Evolutionary conservation across 2,113 vertebrate species (phyloP).

Genomic region (Salvelinus alpinus): DNA sequence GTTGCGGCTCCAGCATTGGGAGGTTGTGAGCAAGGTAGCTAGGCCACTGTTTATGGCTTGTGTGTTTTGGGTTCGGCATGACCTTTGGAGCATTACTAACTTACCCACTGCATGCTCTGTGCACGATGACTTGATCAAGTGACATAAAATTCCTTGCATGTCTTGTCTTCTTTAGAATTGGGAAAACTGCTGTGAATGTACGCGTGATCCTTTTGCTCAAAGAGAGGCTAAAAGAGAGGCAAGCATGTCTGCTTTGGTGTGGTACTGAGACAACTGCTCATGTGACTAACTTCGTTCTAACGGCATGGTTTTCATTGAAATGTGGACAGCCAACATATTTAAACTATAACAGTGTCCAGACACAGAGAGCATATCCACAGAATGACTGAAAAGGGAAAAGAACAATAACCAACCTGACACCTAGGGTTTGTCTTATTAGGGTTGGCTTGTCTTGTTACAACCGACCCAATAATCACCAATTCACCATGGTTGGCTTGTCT

Average conservation of each 20-base stretch:
- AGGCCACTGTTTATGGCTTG: background rate
- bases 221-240: slow-evolving; percentile 51
- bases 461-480: too few species aligned
- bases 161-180: slow-evolving; percentile 64
- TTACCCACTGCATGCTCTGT: slow-evolving; percentile 45
- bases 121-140: slow-evolving; percentile 11
- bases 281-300: slow-evolving; percentile 53
- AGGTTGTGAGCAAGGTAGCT: background rate
- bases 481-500: too few species aligned
- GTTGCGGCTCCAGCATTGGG: background rate
- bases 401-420: background rate
- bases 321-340: slow-evolving; percentile 5
- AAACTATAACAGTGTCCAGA: background rate
- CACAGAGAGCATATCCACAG: slow-evolving; percentile 52
- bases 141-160: slow-evolving; percentile 36
- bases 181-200: slow-evolving; percentile 63
- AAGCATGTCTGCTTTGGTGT: slow-evolving; percentile 59
- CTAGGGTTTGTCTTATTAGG: too few species aligned
- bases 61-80: background rate
- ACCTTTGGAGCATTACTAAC: slow-evolving; percentile 32
- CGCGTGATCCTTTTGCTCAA: slow-evolving; percentile 73
- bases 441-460: slow-evolving; percentile 1
- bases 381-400: slow-evolving; percentile 4
- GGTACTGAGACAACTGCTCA: slow-evolving; percentile 31
- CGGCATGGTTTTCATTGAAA: slow-evolving; percentile 61